Conservation (phyloP, 2,888 invertebrate species). For the Dorcus parallelipipedus region DNA sequence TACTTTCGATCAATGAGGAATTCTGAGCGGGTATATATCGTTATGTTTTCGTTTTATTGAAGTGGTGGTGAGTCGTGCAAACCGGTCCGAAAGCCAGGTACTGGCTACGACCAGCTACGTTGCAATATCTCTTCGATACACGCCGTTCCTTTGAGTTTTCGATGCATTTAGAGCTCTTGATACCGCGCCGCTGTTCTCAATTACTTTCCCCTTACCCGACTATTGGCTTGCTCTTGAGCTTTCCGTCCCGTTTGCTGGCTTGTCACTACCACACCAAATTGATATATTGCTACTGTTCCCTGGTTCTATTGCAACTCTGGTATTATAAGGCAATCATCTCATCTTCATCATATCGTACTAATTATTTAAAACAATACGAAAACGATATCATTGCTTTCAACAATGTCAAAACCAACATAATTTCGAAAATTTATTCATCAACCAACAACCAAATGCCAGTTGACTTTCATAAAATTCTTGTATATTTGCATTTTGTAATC, state of each 20-base stretch:
- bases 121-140: constrained; percentile 20
- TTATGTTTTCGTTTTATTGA: constrained; percentile 37
- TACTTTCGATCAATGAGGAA: constrained; percentile 18
- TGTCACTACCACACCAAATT: constrained; percentile 14
- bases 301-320: constrained; percentile 1
- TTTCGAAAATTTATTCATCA: too few relatives aligned
- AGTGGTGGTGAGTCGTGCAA: constrained; percentile 27
- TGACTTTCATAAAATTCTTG: too few relatives aligned
- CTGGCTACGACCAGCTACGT: constrained; percentile 19
- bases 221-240: neutral
- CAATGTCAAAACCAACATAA: too few relatives aligned
- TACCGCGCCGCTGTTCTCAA: neutral
- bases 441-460: too few relatives aligned
- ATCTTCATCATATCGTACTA: too few relatives aligned
- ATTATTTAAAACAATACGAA: too few relatives aligned
- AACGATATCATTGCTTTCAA: too few relatives aligned
- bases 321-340: too few relatives aligned
- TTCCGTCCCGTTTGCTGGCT: constrained; percentile 9
- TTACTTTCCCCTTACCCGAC: neutral
- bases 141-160: constrained; percentile 2
- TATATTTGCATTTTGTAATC: too few relatives aligned
- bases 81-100: constrained; percentile 29
- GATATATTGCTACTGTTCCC: constrained; percentile 13
- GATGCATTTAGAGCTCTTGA: constrained; percentile 5
- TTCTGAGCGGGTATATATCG: constrained; percentile 23